Conservation (phyloP, 2,888 invertebrate species). For the Papilio demoleus region DNA sequence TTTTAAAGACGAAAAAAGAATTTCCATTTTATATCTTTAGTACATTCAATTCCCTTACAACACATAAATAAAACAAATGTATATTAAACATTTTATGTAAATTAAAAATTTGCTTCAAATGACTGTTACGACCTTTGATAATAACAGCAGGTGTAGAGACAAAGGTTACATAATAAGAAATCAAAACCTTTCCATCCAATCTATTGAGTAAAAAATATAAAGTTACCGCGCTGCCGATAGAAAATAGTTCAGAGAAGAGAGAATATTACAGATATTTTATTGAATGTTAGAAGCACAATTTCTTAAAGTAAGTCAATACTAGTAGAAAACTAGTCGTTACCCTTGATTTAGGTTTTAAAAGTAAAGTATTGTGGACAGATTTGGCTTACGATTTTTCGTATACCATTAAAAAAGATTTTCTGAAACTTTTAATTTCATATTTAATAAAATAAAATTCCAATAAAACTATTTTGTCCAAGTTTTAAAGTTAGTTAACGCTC, state of each 20-base stretch:
- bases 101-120: not conserved
- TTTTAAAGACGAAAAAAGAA: no score
- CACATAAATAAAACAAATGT: no score
- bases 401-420: not conserved
- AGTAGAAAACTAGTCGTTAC: not conserved
- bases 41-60: not conserved
- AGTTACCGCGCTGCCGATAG: constrained; percentile 6
- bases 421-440: not conserved
- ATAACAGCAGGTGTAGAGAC: not conserved
- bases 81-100: not conserved
- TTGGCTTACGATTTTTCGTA: not conserved
- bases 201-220: constrained; percentile 17
- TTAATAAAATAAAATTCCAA: no score
- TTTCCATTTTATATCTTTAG: not conserved
- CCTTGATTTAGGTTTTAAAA: not conserved
- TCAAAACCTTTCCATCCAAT: not conserved
- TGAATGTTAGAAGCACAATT: not conserved
- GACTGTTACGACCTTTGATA: not conserved
- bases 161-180: constrained; percentile 11
- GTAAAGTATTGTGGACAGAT: not conserved
- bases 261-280: not conserved
- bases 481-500: constrained; percentile 4
- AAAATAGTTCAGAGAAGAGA: constrained; percentile 1
- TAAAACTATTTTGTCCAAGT: not conserved
- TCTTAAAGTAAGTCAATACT: not conserved